phyloP scores from a whole-genome alignment of 2,113 vertebrate species.

The Chiloscyllium plagiosum region DNA sequence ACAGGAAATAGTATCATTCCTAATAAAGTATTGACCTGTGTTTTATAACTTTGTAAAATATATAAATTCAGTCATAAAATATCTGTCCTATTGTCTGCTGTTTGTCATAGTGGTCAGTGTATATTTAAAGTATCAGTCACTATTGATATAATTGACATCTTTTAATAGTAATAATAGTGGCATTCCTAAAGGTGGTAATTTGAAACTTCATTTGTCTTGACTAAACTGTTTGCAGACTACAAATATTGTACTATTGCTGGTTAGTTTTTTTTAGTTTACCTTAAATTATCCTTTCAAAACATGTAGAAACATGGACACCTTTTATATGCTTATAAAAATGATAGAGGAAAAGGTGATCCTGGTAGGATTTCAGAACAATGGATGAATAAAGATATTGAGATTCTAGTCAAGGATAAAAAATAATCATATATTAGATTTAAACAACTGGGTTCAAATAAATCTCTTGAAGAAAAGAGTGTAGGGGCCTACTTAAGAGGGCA shows the following conservation, averaged over 20 bases:
- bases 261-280: too few species aligned
- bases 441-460: too few species aligned
- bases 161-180: background rate
- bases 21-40: conserved; percentile 16
- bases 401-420: too few species aligned
- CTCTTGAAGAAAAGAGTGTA: too few species aligned
- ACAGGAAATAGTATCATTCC: conserved; percentile 15
- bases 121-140: background rate
- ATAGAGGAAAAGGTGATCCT: background rate
- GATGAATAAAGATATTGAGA: too few species aligned
- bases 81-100: conserved; percentile 8
- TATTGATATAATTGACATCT: background rate
- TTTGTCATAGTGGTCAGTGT: background rate
- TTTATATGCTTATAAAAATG: background rate
- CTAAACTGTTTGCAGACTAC: background rate
- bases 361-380: too few species aligned
- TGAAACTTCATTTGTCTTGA: background rate
- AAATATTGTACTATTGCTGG: background rate
- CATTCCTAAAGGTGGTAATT: background rate
- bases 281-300: background rate
- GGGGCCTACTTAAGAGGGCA: too few species aligned
- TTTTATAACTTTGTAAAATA: conserved; percentile 38
- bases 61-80: conserved; percentile 31
- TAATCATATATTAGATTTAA: too few species aligned
- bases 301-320: background rate